These are phyloP conservation scores for Lepus oiostolus DNA, from an alignment of 2,797 vertebrate species.

Conservation along the genomic window DNA sequence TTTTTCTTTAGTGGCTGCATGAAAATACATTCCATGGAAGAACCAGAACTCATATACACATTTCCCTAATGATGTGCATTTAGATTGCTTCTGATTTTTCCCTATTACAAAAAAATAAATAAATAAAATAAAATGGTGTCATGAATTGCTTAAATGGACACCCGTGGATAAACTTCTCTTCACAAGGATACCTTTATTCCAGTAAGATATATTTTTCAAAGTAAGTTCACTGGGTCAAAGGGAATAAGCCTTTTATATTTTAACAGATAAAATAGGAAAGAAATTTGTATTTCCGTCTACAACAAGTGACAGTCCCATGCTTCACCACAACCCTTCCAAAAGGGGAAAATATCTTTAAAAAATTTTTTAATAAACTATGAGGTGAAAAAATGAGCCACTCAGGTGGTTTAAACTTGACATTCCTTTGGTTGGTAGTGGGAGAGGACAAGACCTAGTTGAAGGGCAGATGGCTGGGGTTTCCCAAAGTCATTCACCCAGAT, in stretches of 20 bases:
- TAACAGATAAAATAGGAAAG: conserved; percentile 44
- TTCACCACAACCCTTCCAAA: conserved; percentile 67
- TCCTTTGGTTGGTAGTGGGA: conserved; percentile 59
- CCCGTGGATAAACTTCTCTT: conserved; percentile 27
- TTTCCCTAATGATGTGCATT: conserved; percentile 42
- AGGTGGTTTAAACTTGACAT: conserved; percentile 72
- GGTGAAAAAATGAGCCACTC: conserved; percentile 21
- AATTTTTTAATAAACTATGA: conserved; percentile 49
- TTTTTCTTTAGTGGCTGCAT: not conserved
- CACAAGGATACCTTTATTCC: not conserved
- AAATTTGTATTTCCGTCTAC: conserved; percentile 35
- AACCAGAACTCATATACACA: conserved; percentile 4
- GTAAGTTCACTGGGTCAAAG: not conserved
- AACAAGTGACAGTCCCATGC: not conserved
- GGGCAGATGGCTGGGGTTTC: conserved; percentile 67
- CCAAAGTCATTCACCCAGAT: conserved; percentile 68
- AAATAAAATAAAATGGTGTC: not conserved
- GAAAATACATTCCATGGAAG: conserved; percentile 39
- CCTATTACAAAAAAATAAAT: not conserved
- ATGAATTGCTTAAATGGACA: conserved; percentile 33
- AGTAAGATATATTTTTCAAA: conserved; percentile 54
- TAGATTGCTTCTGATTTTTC: conserved; percentile 56
- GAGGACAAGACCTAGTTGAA: conserved; percentile 41
- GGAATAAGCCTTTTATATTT: not conserved
- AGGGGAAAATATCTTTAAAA: conserved; percentile 59